phyloP scores from a whole-genome alignment of 2,888 invertebrate species.

The Hesperia comma region DNA sequence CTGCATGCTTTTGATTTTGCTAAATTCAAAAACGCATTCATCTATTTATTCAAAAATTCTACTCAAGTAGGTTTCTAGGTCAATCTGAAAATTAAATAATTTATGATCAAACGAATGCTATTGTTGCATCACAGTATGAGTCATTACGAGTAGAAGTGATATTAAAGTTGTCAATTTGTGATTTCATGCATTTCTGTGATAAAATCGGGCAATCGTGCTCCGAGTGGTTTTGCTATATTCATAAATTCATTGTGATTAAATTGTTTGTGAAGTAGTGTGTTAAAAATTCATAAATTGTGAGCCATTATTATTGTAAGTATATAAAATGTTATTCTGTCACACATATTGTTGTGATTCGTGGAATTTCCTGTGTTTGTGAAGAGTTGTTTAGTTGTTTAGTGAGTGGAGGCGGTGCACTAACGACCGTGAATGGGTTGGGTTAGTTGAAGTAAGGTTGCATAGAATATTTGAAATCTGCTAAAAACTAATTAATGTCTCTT shows the following conservation, averaged over 20 bases:
- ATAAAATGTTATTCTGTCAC: constrained; percentile 41
- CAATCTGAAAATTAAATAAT: constrained; percentile 33
- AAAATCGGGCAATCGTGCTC: constrained; percentile 63
- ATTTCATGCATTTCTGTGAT: constrained; percentile 74
- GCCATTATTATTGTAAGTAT: constrained; percentile 43
- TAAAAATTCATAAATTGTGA: constrained; percentile 57
- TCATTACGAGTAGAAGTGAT: constrained; percentile 31
- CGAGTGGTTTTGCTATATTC: constrained; percentile 47
- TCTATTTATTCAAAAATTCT: constrained; percentile 45
- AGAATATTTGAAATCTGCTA: constrained; percentile 71
- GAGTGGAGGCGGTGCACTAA: constrained; percentile 78
- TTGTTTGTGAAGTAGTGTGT: constrained; percentile 61
- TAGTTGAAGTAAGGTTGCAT: constrained; percentile 74
- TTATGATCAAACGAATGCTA: constrained; percentile 27
- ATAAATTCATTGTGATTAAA: constrained; percentile 53
- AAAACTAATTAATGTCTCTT: constrained; percentile 38
- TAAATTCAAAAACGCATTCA: constrained; percentile 67
- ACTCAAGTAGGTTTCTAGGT: constrained; percentile 35
- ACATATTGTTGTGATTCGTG: constrained; percentile 74
- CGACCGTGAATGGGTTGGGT: constrained; percentile 75
- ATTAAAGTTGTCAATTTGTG: constrained; percentile 56
- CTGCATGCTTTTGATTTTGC: constrained; percentile 67
- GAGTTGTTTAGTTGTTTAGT: constrained; percentile 66
- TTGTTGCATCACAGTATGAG: constrained; percentile 36
- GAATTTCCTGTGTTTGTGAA: constrained; percentile 77